These are phyloP conservation scores for Amorpha juglandis DNA, from an alignment of 2,888 invertebrate genomes.

Conservation along the genomic window DNA sequence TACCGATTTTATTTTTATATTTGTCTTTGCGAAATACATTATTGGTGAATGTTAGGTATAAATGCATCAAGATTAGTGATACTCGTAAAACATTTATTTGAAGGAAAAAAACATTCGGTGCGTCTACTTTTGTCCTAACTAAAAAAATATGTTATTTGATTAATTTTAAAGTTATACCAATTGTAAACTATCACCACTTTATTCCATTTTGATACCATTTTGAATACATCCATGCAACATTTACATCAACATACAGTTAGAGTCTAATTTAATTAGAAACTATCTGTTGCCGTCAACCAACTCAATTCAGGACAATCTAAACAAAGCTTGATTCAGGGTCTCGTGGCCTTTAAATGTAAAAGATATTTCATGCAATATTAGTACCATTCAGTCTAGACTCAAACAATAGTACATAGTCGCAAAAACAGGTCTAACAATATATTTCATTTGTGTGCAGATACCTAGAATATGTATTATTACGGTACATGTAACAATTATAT, in stretches of 20 bases:
- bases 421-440: conserved; percentile 14
- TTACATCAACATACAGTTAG: neutral
- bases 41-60: too few species aligned
- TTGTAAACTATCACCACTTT: too few species aligned
- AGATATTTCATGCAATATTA: conserved; percentile 1
- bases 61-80: too few species aligned
- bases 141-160: too few species aligned
- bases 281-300: neutral
- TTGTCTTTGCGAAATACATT: too few species aligned
- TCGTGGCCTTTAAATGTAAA: conserved; percentile 5
- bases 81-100: too few species aligned
- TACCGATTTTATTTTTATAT: neutral
- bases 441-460: conserved; percentile 16
- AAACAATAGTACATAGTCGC: conserved; percentile 8
- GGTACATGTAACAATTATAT: conserved; percentile 1
- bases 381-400: neutral
- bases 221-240: too few species aligned
- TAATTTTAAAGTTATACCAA: too few species aligned
- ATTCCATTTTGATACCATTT: too few species aligned
- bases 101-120: too few species aligned
- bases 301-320: conserved; percentile 1
- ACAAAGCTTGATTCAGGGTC: neutral
- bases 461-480: neutral
- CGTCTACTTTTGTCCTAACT: too few species aligned
- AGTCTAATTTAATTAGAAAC: neutral